These are phyloP conservation scores for Pheosia tremula DNA, from an alignment of 2,888 invertebrate genomes.

Conservation along the genomic window DNA sequence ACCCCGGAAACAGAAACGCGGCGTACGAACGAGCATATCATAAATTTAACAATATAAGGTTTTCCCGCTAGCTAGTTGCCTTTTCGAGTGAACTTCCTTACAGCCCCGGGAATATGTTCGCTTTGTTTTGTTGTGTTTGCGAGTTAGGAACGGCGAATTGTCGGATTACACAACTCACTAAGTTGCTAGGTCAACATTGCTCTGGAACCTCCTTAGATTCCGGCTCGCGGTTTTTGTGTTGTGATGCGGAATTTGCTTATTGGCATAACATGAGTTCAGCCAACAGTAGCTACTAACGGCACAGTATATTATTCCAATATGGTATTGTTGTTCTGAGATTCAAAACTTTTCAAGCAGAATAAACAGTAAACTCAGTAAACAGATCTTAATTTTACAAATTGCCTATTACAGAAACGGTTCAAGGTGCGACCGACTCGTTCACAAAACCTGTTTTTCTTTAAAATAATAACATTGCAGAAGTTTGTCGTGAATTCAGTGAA, in stretches of 20 bases:
- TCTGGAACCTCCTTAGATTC: constrained; percentile 65
- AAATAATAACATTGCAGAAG: constrained; percentile 69
- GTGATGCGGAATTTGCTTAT: constrained; percentile 61
- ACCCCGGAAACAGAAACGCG: constrained; percentile 68
- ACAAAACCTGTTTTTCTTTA: constrained; percentile 61
- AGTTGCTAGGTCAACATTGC: constrained; percentile 77
- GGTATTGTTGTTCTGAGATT: constrained; percentile 55
- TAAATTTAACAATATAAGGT: constrained; percentile 80
- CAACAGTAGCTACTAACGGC: constrained; percentile 45
- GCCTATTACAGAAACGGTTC: constrained; percentile 55
- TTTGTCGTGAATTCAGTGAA: constrained; percentile 74
- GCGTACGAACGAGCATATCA: constrained; percentile 63
- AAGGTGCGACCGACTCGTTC: constrained; percentile 49
- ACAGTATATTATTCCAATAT: constrained; percentile 55
- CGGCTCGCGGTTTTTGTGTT: constrained; percentile 62
- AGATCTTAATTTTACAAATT: constrained; percentile 61
- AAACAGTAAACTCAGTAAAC: constrained; percentile 46
- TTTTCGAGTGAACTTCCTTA: constrained; percentile 80
- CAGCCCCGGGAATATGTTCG: constrained; percentile 76
- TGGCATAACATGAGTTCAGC: constrained; percentile 59
- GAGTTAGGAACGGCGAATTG: constrained; percentile 80
- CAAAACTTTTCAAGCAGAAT: constrained; percentile 42
- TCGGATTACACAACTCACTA: constrained; percentile 78
- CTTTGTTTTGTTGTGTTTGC: constrained; percentile 81
- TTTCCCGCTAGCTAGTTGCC: constrained; percentile 76